Conservation (phyloP, 2,797 vertebrate genomes). For the Chiloscyllium punctatum region DNA sequence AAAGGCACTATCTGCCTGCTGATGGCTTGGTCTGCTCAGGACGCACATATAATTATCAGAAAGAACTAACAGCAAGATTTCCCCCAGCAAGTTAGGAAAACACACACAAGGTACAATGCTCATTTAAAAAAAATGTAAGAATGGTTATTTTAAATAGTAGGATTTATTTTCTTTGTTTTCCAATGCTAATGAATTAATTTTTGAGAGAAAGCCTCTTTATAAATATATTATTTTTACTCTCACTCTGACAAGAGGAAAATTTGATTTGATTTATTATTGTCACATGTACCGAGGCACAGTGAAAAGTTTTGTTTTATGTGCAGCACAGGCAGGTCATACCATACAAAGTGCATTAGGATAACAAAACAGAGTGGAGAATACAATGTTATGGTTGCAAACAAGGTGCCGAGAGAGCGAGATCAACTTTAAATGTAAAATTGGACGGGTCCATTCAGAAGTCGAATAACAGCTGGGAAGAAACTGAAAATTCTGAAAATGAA, state of each 20-base stretch:
- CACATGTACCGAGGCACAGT: too few relatives aligned
- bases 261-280: too few relatives aligned
- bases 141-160: not conserved
- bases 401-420: too few relatives aligned
- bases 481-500: not conserved
- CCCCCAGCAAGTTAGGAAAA: not conserved
- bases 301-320: too few relatives aligned
- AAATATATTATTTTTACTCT: not conserved
- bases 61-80: not conserved
- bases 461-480: not conserved
- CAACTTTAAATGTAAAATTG: too few relatives aligned
- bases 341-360: too few relatives aligned
- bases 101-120: not conserved
- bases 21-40: not conserved
- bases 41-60: not conserved
- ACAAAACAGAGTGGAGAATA: too few relatives aligned
- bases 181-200: not conserved
- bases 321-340: too few relatives aligned
- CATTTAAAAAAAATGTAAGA: not conserved
- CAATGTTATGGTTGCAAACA: too few relatives aligned
- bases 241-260: too few relatives aligned
- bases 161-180: not conserved
- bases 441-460: too few relatives aligned
- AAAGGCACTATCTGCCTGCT: not conserved
- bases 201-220: not conserved